Conservation (phyloP, 1,140 invertebrate genomes). For the Ceratosolen fusciceps region DNA sequence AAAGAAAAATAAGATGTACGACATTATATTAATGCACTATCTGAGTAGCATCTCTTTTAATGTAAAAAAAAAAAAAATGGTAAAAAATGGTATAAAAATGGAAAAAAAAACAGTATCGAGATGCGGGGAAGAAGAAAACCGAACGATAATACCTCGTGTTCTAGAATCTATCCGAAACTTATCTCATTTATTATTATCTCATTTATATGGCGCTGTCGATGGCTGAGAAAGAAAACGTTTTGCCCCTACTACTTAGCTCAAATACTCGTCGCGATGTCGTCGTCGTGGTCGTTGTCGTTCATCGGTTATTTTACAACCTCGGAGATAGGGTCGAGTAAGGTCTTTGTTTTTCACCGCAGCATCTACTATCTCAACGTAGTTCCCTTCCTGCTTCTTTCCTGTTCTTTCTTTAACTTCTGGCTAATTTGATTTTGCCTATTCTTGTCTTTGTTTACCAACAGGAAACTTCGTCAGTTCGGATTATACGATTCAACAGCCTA, state of each 20-base stretch:
- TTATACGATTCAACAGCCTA: not conserved
- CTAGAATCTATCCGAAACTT: slow-evolving; percentile 63
- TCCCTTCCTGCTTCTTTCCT: not conserved
- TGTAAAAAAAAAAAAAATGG: slow-evolving; percentile 42
- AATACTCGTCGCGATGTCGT: slow-evolving; percentile 47
- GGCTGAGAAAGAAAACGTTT: slow-evolving; percentile 30
- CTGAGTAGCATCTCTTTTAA: slow-evolving; percentile 45
- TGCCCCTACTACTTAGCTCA: slow-evolving; percentile 41
- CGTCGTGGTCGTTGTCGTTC: slow-evolving; percentile 65
- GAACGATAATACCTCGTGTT: slow-evolving; percentile 61
- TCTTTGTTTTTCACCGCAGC: slow-evolving; percentile 68
- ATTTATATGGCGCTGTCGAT: slow-evolving; percentile 62
- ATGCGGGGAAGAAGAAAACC: slow-evolving; percentile 43
- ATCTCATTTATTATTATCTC: slow-evolving; percentile 71
- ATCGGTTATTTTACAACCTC: slow-evolving; percentile 71
- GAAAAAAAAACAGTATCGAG: not conserved
- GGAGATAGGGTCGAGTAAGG: slow-evolving; percentile 66
- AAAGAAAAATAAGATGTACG: not conserved
- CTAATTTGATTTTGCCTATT: not conserved
- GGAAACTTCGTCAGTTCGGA: not conserved
- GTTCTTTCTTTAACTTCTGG: not conserved
- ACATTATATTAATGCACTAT: slow-evolving; percentile 20
- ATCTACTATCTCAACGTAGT: not conserved
- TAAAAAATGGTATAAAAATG: no score
- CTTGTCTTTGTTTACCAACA: not conserved